Evolutionary conservation across 2,113 vertebrate genomes (phyloP).

Genomic region (Colossoma macropomum): DNA sequence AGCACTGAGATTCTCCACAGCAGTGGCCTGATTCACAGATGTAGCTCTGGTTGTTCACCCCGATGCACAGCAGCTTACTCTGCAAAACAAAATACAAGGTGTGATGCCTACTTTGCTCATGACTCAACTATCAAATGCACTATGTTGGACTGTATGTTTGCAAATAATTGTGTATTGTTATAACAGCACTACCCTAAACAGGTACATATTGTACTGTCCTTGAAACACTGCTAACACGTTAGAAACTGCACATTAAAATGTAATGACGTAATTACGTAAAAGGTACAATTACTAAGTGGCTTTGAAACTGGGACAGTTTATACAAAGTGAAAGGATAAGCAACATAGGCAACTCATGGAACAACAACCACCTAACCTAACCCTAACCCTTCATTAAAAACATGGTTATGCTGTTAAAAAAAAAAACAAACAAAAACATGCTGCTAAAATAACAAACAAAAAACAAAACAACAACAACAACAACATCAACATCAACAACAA

Average conservation of each 20-base stretch:
- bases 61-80: conserved; percentile 87
- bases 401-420: too few species aligned
- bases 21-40: conserved; percentile 92
- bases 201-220: background rate
- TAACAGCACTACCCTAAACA: background rate
- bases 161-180: background rate
- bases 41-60: conserved; percentile 93
- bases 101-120: background rate
- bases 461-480: background rate
- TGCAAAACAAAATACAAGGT: conserved; percentile 63
- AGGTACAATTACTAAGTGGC: background rate
- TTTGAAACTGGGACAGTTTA: too few species aligned
- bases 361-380: too few species aligned
- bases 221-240: background rate
- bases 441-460: too few species aligned
- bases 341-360: background rate
- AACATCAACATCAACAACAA: background rate
- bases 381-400: too few species aligned
- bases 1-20: conserved; percentile 94
- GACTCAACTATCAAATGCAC: background rate
- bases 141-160: background rate
- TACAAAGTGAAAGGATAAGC: background rate
- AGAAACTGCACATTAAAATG: background rate
- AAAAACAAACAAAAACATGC: too few species aligned
- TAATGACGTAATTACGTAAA: background rate